These are phyloP conservation scores for Bombus difficillimus DNA, from an alignment of 1,140 invertebrate species.

Conservation along the genomic window DNA sequence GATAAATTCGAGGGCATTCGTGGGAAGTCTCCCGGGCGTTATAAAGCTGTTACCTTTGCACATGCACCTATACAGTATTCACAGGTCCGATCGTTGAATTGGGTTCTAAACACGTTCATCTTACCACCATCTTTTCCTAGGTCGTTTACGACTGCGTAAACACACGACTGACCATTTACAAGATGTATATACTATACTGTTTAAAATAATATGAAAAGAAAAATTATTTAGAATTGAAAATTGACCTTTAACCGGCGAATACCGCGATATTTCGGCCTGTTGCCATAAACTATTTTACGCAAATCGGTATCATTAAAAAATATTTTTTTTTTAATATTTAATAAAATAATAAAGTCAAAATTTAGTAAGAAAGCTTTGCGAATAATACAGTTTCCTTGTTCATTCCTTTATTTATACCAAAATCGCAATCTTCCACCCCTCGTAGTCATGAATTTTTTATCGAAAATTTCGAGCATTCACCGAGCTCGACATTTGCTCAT, in stretches of 20 bases:
- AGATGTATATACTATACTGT: neutral
- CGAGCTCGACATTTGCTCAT: neutral
- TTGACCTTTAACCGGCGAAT: neutral
- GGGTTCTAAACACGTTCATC: slow-evolving; percentile 44
- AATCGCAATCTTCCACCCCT: neutral
- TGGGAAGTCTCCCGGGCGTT: slow-evolving; percentile 63
- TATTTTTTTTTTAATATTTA: neutral
- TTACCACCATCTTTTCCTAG: neutral
- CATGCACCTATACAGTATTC: slow-evolving; percentile 62
- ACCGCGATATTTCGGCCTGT: too few relatives aligned
- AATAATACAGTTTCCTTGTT: neutral
- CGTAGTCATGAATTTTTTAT: neutral
- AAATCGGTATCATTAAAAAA: too few relatives aligned
- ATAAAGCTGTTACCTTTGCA: slow-evolving; percentile 72
- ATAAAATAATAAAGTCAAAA: neutral
- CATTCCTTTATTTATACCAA: neutral
- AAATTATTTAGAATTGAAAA: neutral
- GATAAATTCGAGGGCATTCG: slow-evolving; percentile 58
- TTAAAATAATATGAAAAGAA: neutral
- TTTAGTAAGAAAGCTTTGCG: neutral
- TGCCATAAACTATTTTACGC: too few relatives aligned
- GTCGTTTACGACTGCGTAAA: slow-evolving; percentile 1
- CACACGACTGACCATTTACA: neutral
- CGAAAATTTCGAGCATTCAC: neutral
- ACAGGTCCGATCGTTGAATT: slow-evolving; percentile 12